Base-by-base conservation (phyloP, 1,140 invertebrate species). In the Apocrypta bakeri region DNA sequence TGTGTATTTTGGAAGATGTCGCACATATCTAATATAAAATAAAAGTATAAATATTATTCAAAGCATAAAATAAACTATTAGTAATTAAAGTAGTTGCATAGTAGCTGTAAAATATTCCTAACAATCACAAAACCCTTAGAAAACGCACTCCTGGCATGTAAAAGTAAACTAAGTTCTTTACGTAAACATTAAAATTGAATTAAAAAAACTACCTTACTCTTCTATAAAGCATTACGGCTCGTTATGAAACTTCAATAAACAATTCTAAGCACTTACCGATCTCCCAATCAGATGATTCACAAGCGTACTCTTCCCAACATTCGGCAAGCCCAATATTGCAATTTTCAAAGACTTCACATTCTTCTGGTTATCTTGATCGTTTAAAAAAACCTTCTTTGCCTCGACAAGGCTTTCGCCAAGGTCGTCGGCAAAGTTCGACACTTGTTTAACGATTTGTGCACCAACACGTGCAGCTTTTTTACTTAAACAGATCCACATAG, bases 271-370 rank as follows among this genome's bases (percentile, higher is more conserved):
- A n/a, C 89, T 91, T 93, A 97, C 97, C 89, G 95, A 95, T 92
- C 96, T 94, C 69, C 95, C 93, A 61, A 97, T 93, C 31, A 99
- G 93, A 87, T 94, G 93, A 93, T 99, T 99, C 42, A 98, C 96
- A 3, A 99, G 92, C 1, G 98, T 98, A 91, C 98, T 99, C 92
- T 99, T 99, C 64, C 98, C 98, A 82, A 95, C 95, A 93, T 99
- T 99, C 25, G 98, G 98, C 21, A 95, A 91, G 12, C 98, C 98
- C 84, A 99, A 94, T 37, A 99, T 95, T 8, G 97, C 96, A 37
- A 99, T 95, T 92, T 95, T 96, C 12, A 99, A 90, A 17, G 96
- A 88, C 85, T 89, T 90, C 31, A 33, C 14, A 31, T 21, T 56
- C 27, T 86, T 63, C 29, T 80, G 63, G 37, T 64, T 82, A 31